Evolutionary conservation across 2,113 vertebrate species (phyloP), one percentile per base, ranked within the genome.

Genomic region (Leucosticte australis): DNA sequence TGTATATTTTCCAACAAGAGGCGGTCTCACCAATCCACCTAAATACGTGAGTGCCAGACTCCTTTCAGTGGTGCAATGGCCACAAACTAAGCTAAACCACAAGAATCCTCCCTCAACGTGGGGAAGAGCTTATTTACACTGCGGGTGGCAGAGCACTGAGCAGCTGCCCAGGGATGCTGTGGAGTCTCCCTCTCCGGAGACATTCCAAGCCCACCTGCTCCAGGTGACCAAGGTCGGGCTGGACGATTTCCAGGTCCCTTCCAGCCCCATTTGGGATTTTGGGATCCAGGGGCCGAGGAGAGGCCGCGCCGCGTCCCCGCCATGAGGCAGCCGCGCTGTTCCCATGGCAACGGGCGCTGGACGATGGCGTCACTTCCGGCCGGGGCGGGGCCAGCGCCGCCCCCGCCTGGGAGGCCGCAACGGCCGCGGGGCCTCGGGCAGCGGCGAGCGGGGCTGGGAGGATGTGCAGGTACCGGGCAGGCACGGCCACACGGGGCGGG

Each of bases 181-280:
- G 24, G 13, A 42, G 7, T 49, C 42, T 56, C 21, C 9, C 37
- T 53, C 9, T 18, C 49, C 6, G 56, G 49, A 27, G 50, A 33
- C 35, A 13, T 37, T 35, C 13, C 31, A 30, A 60, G 35, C 41
- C 5, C 75, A 13, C 13, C 47, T 9, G 47, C 27, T 10, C 13
- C 21, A 17, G 53, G 7, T 27, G 35, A 0, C 35, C 35, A 6
- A 3, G 52, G 44, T 1, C 1, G 35, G 24, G 2, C 47, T 11
- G 47, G 68, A 5, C 5, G 33, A 17, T 63, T 7, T 3, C 17
- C 68, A 7, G 37, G 1, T 17, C 16, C 10, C 27, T 63, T 10
- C 53, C 65, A 10, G 35, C 65, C 19, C 39, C 27, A 0, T 10
- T 42, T 1, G 37, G 44, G 44, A 2, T 0, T 13, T 35, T 0